Evolutionary conservation across 2,113 vertebrate species (phyloP), one percentile per base, ranked within the genome.

Genomic region (Dicrurus megarhynchus): DNA sequence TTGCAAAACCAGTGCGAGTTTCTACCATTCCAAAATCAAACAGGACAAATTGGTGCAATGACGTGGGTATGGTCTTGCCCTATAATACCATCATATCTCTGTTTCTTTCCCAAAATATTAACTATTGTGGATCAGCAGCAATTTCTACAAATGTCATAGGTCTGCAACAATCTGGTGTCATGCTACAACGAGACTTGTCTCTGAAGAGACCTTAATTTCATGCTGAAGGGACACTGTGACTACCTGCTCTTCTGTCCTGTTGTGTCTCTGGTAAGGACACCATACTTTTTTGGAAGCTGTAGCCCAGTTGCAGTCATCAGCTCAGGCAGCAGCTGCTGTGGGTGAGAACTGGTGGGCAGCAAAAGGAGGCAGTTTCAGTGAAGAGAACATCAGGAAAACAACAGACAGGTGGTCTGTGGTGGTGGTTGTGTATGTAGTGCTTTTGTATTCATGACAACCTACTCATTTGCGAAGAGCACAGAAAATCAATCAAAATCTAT

Each of bases 401-500:
- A 30, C 50, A 89, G 32, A 56, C 0, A 1, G 26, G 60, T 5
- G 18, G 80, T 41, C 35, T 87, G 67, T 33, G 30, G 16, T 35
- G 47, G 37, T 28, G 18, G 28, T 28, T 87, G 47, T 65, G 33
- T 74, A 23, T 80, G 55, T 23, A 61, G 44, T 1, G 3, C 46
- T 92, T 94, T 86, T 86, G 33, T 82, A 91, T 93, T 91, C 88
- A 64, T 64, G 73, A 73, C 84, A 94, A 76, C 55, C 37, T 15
- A 11, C 56, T 96, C 78, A 89, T 95, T 84, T 91, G 71, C 79
- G 87, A 93, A 83, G 80, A 93, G 76, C 33, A 57, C 61, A 89
- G 77, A 89, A 89, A 93, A 96, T 96, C 84, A 93, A 83, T 84
- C 65, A 96, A 95, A 91, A 94, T 90, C 91, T 89, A 90, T 87